Evolutionary conservation across 2,113 vertebrate genomes (phyloP), one percentile per base, ranked within the genome.

Genomic region (Sturnira hondurensis): DNA sequence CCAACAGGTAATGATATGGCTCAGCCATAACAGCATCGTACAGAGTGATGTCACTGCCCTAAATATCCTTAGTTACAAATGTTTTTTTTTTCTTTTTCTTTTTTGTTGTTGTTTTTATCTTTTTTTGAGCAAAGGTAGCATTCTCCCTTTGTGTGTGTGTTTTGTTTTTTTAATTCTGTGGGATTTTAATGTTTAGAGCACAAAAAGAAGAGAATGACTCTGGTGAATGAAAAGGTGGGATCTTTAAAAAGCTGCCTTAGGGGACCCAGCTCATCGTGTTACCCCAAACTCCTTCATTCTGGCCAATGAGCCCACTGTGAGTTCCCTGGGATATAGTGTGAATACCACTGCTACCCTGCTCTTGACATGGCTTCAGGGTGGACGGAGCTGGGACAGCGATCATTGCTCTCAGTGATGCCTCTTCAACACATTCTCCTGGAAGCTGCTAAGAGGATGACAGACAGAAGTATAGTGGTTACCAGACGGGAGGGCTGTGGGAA

Each of bases 291-390:
- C 36, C 9, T 92, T 70, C 19, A 5, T 19, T 13, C 5, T 50
- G 36, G 11, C n/a, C 36, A 56, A 10, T 52, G 43, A 76, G 9
- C 58, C 7, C 45, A 77, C 8, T 33, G 2, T 82, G 33, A 77
- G 43, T 24, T 68, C 61, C 14, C 0, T 78, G n/a, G 19, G 91
- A 33, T 22, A 8, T 12, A 41, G 4, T 70, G 5, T 45, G 67
- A 67, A 2, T 28, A 24, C 1, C 17, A 52, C 11, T 36, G 4
- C 24, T 54, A 11, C 43, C 2, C 3, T 24, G 0, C 10, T 17
- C 13, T 52, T 15, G 9, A 3, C 7, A 1, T 68, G 58, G 4
- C 43, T 85, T 88, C 50, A n/a, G n/a, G n/a, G n/a, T 3, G 20
- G 31, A 50, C 41, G 4, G 50, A 88, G 28, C 58, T 50, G 15